Base-by-base conservation (phyloP, 2,797 vertebrate genomes). In the Phrynocephalus guinanensis region DNA sequence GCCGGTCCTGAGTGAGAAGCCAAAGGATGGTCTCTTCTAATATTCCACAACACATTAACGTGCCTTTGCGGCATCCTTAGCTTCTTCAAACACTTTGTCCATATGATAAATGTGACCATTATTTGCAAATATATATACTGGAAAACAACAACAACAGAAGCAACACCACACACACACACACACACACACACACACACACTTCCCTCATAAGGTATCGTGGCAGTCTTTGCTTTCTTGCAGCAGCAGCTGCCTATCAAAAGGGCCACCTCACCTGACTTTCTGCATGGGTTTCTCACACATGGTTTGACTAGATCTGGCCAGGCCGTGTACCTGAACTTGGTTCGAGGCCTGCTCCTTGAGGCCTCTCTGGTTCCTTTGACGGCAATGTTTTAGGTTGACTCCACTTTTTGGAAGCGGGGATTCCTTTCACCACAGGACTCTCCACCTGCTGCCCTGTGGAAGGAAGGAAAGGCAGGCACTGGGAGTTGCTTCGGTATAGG, bases 361-460 rank as follows among this genome's bases (percentile, higher is more conserved):
- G 87, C 73, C 79, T 6, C 13, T 0, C 84, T 66, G 86, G 70
- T 30, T 93, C 86, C 4, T 20, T 10, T 11, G 86, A 68, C 22
- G 91, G 86, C 0, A 80, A 76, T 82, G 94, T 92, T 80, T 0
- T 87, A 89, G 91, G 94, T 88, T 94, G 93, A 3, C 66, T 93
- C 92, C 89, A 92, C 22, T 88, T 79, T 95, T 96, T 97, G 86
- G 92, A 81, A 10, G 94, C 91, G 26, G 86, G 90, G 63, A 85
- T 96, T 26, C 91, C 79, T 30, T 67, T 89, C 88, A 95, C 96
- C 86, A 96, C 79, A 67, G 30, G 92, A 81, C 92, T 91, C 0
- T 63, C 60, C 60, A 85, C 92, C 30, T 95, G 89, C 81, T 90
- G 82, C 79, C 94, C 98, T 98, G 92, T n/a, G 89, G 5, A 86